phyloP scores from a whole-genome alignment of 2,113 vertebrate species.

The Gambusia holbrooki region DNA sequence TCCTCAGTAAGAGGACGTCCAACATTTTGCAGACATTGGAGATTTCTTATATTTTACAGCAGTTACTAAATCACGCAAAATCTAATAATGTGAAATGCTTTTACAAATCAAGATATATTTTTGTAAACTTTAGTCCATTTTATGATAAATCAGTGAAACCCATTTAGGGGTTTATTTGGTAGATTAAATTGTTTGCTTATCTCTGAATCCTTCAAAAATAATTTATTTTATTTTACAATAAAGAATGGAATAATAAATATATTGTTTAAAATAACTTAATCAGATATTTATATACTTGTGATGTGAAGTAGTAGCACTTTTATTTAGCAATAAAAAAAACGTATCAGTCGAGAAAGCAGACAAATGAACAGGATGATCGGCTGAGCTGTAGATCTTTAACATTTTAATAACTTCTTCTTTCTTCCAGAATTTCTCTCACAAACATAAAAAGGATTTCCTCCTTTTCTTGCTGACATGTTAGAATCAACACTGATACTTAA shows the following conservation, averaged over 20 bases:
- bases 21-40: background rate
- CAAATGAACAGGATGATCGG: no score
- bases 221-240: background rate
- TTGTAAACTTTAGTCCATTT: background rate
- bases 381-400: background rate
- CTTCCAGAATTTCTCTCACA: constrained; percentile 10
- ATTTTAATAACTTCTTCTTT: background rate
- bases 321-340: background rate
- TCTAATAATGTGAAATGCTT: background rate
- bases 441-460: constrained; percentile 1
- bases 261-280: background rate
- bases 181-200: background rate
- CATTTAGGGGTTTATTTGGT: background rate
- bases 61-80: background rate
- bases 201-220: background rate
- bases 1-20: background rate
- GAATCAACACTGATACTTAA: constrained; percentile 5
- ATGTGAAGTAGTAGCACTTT: background rate
- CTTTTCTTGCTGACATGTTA: constrained; percentile 25
- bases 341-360: background rate
- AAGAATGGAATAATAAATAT: background rate
- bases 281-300: background rate
- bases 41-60: no score
- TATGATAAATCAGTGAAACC: background rate
- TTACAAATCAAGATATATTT: background rate